Evolutionary conservation across 2,797 vertebrate species (phyloP).

Genomic region (Podarcis siculus): DNA sequence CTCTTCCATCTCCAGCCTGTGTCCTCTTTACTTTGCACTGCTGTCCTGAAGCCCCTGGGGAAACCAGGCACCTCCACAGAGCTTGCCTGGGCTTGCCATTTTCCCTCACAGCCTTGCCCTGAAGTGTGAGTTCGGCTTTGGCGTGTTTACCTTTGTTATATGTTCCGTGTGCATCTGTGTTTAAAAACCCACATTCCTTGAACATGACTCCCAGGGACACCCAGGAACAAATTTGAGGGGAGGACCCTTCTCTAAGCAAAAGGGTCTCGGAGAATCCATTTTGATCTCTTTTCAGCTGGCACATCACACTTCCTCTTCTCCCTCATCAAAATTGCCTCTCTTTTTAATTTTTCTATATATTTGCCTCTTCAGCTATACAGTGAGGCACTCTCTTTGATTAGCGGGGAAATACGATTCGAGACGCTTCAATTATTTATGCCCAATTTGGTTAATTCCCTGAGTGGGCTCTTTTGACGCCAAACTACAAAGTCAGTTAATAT

Average conservation of each 20-base stretch:
- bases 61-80: neutral
- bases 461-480: neutral
- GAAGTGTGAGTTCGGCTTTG: neutral
- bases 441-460: constrained; percentile 14
- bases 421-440: constrained; percentile 16
- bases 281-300: neutral
- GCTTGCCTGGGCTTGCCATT: constrained; percentile 31
- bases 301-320: too few species aligned
- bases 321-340: neutral
- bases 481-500: neutral
- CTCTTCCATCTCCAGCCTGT: neutral
- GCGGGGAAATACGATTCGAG: neutral
- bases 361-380: neutral
- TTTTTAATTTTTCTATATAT: neutral
- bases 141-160: constrained; percentile 37
- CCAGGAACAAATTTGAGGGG: neutral
- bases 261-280: too few species aligned
- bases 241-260: too few species aligned
- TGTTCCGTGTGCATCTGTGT: neutral
- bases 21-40: neutral
- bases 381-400: constrained; percentile 21
- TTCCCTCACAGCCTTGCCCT: neutral
- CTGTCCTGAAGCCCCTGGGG: neutral
- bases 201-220: constrained; percentile 32
- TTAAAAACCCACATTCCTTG: constrained; percentile 22